A percentile compares a stretch with the other conserved stretches of the same genome.
Conservation (phyloP, 2,888 invertebrate genomes). For the Zootermopsis nevadensis region DNA sequence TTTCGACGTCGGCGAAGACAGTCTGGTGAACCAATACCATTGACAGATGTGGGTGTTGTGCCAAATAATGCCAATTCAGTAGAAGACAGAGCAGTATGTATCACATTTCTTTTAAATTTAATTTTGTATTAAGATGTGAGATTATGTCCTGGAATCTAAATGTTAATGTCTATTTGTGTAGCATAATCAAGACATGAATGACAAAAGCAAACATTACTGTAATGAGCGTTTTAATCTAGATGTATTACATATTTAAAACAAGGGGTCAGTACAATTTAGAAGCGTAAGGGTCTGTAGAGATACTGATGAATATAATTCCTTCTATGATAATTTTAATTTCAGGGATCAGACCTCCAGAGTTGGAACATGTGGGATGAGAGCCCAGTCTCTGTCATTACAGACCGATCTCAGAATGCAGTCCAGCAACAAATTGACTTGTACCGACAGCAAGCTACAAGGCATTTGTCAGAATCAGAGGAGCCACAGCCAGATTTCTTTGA, state of each 20-base stretch:
- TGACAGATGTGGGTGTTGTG: constrained; percentile 66
- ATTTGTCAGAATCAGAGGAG: constrained; percentile 62
- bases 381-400: constrained; percentile 59
- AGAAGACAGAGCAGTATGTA: constrained; percentile 19
- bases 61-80: constrained; percentile 34
- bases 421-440: constrained; percentile 75
- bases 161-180: no score
- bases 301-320: no score
- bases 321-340: constrained; percentile 19
- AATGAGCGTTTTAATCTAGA: no score
- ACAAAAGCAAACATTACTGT: no score
- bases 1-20: constrained; percentile 67
- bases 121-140: no score
- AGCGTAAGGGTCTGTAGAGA: no score
- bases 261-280: no score
- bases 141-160: no score
- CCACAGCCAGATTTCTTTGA: constrained; percentile 69
- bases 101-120: no score
- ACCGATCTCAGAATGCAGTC: constrained; percentile 60
- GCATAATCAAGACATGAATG: no score
- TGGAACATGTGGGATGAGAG: constrained; percentile 75
- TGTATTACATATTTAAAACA: no score
- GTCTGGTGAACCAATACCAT: constrained; percentile 67
- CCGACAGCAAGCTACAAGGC: constrained; percentile 65
- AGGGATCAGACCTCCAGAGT: constrained; percentile 61